These are phyloP conservation scores for Heterotis niloticus DNA, from an alignment of 2,113 vertebrate species.

Conservation along the genomic window DNA sequence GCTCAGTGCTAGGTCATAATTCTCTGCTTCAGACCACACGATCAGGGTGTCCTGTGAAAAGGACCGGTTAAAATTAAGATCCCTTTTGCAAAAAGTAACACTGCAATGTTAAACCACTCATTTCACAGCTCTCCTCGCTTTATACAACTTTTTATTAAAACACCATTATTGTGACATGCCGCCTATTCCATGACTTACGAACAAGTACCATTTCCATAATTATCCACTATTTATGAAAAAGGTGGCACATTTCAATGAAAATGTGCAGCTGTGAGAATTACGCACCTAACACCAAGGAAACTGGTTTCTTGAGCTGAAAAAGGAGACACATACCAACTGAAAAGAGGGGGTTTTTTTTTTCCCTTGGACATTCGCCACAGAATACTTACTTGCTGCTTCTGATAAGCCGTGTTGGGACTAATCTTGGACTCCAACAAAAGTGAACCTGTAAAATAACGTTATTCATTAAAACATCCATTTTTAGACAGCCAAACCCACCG, in stretches of 20 bases:
- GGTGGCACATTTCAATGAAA: neutral
- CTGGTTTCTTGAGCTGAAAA: no score
- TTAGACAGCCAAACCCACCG: neutral
- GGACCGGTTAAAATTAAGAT: conserved; percentile 23
- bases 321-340: no score
- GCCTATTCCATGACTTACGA: neutral
- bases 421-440: conserved; percentile 97
- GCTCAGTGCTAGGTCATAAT: conserved; percentile 95
- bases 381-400: conserved; percentile 93
- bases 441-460: conserved; percentile 72
- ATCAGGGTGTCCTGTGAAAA: conserved; percentile 87
- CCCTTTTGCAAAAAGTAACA: conserved; percentile 5
- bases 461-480: neutral
- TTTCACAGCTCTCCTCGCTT: neutral
- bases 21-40: conserved; percentile 98
- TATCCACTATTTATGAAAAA: neutral
- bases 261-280: no score
- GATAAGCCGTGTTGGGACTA: conserved; percentile 96
- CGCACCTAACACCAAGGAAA: no score
- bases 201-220: neutral
- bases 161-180: neutral
- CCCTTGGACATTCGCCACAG: no score
- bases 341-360: no score
- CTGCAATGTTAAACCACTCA: neutral
- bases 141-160: neutral